A percentile compares a stretch with the other conserved stretches of the same genome.
phyloP scores from a whole-genome alignment of 1,140 invertebrate species.

The Steinernema khuongi region DNA sequence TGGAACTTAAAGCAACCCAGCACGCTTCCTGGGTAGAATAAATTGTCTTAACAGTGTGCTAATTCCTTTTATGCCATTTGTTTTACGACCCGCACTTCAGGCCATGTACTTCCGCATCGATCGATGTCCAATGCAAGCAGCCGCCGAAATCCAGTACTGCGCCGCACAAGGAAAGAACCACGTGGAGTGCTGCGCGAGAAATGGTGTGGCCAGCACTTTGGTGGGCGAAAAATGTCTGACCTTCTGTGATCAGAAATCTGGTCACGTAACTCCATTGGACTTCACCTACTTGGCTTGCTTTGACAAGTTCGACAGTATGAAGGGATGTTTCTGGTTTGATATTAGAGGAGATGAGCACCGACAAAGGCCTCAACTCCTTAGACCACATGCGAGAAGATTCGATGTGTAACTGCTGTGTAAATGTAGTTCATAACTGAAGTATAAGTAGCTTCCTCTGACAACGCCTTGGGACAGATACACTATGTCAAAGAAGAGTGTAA shows the following conservation, averaged over 20 bases:
- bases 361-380: too few relatives aligned
- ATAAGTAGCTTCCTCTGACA: too few relatives aligned
- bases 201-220: constrained; percentile 33
- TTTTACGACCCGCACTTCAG: too few relatives aligned
- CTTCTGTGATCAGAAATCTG: neutral
- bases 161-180: constrained; percentile 44
- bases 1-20: neutral
- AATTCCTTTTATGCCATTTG: too few relatives aligned
- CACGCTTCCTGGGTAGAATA: too few relatives aligned
- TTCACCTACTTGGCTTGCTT: constrained; percentile 38
- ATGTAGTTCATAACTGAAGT: too few relatives aligned
- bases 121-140: constrained; percentile 51
- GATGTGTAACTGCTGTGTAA: too few relatives aligned
- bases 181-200: constrained; percentile 29
- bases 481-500: too few relatives aligned
- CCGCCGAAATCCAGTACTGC: constrained; percentile 53
- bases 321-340: constrained; percentile 36
- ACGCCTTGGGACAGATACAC: too few relatives aligned
- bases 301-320: constrained; percentile 39
- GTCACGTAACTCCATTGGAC: constrained; percentile 21
- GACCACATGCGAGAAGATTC: too few relatives aligned
- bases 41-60: too few relatives aligned
- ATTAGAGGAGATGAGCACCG: neutral
- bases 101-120: constrained; percentile 55
- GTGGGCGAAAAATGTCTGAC: constrained; percentile 26